Evolutionary conservation across 2,797 vertebrate species (phyloP), one percentile per base, ranked within the genome.

Genomic region (Melanotaenia maccullochi): DNA sequence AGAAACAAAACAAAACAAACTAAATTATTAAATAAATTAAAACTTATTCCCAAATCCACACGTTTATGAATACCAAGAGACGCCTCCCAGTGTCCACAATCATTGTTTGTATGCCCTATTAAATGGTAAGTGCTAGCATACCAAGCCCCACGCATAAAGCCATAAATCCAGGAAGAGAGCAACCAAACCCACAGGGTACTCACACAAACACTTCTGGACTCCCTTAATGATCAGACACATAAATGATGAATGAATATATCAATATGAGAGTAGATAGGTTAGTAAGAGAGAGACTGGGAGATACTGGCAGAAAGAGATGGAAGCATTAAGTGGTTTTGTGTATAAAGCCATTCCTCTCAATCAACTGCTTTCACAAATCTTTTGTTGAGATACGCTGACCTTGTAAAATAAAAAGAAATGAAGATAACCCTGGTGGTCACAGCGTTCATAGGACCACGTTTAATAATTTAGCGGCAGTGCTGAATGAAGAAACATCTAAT

Each of bases 161-260:
- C 82, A 83, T 89, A 89, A 90, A 88, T 63, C 73, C 42, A 33
- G 65, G 70, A 85, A 86, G 81, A 89, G 84, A 86, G 87, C 65
- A 67, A 76, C 67, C 73, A 84, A 83, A 89, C 88, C 87, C 90
- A 44, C 66, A 81, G 87, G 89, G 79, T 16, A 22, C 78, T 49
- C 68, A 73, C 63, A 71, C 65, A 60, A 73, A 90, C 86, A 82
- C 85, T 85, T 82, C 75, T 73, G 74, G 76, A 87, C 79, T 89
- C 87, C 86, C 88, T 84, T 85, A 90, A 91, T 89, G 90, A 92
- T 89, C 79, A 84, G 76, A 87, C 81, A 76, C 89, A 92, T 93
- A 76, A 93, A 93, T 92, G 88, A 93, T 92, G 65, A 80, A 92
- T 93, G 89, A 90, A 81, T 85, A 71, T 90, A 92, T 91, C 89